A percentile compares a stretch with the other conserved stretches of the same genome.
Evolutionary conservation across 2,113 vertebrate species (phyloP).

Genomic region (Ovis canadensis): DNA sequence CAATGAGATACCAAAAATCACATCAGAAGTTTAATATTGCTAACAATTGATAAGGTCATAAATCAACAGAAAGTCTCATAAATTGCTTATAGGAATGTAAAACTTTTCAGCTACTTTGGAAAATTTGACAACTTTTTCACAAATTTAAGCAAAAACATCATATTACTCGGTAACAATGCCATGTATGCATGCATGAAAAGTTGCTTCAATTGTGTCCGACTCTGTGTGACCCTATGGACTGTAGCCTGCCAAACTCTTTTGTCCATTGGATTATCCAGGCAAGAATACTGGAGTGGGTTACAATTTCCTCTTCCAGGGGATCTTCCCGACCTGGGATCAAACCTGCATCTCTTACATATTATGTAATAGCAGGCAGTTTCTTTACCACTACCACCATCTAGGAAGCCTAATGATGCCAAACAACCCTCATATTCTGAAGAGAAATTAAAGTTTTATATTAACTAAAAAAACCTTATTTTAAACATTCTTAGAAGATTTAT

Average conservation of each 20-base stretch:
- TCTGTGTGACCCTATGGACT: background rate
- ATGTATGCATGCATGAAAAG: background rate
- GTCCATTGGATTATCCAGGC: background rate
- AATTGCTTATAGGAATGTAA: background rate
- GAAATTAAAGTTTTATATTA: background rate
- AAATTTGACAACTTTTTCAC: background rate
- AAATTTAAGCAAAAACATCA: background rate
- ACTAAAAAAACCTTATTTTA: background rate
- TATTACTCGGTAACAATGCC: rapidly evolving
- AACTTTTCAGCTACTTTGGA: background rate
- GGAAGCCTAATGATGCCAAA: background rate
- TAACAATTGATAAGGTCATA: background rate
- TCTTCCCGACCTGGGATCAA: background rate
- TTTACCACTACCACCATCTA: background rate
- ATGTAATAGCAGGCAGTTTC: background rate
- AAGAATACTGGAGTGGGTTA: background rate
- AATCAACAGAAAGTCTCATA: background rate
- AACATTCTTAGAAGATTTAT: background rate
- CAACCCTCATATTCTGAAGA: background rate
- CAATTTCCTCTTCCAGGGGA: background rate
- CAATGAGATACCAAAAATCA: too few species aligned
- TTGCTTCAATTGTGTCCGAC: background rate
- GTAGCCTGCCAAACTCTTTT: background rate
- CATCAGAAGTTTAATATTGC: too few species aligned
- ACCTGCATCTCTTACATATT: background rate